These are phyloP conservation scores for Centrocercus urophasianus DNA, from an alignment of 2,113 vertebrate species.

Conservation along the genomic window DNA sequence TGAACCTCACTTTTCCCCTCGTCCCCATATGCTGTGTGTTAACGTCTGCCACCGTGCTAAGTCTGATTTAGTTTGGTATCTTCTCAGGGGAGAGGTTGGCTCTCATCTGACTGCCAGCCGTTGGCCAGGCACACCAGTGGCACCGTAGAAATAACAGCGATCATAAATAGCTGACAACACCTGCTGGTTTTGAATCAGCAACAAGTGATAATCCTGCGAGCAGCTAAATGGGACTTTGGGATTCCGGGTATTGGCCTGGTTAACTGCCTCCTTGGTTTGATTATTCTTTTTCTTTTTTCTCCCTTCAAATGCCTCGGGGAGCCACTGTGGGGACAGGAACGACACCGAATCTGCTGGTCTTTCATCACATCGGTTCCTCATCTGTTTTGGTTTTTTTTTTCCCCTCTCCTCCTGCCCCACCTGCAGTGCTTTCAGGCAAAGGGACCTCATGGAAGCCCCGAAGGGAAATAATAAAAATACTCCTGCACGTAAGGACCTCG, in stretches of 20 bases:
- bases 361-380: neutral
- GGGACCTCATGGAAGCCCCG: neutral
- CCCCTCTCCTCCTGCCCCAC: rapidly evolving
- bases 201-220: constrained; percentile 54
- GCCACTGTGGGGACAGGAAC: neutral
- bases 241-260: neutral
- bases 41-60: neutral
- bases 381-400: neutral
- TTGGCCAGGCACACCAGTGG: neutral
- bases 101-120: neutral
- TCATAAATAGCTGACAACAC: constrained; percentile 46
- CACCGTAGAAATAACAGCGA: neutral
- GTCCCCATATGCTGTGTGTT: neutral
- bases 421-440: neutral
- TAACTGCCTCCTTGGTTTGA: neutral
- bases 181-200: constrained; percentile 38
- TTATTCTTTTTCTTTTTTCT: neutral
- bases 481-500: neutral
- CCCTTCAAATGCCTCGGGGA: neutral
- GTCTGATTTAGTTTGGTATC: constrained; percentile 2
- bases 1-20: neutral
- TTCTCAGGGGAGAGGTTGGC: constrained; percentile 23
- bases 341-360: neutral
- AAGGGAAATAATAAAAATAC: neutral
- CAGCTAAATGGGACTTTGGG: constrained; percentile 9